phyloP scores from a whole-genome alignment of 2,888 invertebrate genomes.

The Melipona bicolor region DNA sequence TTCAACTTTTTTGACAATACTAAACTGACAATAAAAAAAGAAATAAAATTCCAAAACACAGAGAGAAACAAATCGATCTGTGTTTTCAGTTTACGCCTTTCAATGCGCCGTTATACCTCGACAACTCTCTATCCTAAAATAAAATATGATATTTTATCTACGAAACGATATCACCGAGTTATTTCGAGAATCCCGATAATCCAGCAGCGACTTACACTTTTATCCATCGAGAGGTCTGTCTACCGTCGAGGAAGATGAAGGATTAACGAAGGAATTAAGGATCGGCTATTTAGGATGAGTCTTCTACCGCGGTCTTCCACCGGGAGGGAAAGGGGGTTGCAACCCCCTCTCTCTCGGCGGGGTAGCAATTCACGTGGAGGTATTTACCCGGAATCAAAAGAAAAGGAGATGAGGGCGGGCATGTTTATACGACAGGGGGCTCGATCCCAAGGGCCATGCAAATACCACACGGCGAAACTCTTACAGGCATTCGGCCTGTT shows the following conservation, averaged over 20 bases:
- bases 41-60: no score
- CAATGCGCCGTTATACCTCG: no score
- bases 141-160: no score
- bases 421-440: conserved; percentile 58
- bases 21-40: no score
- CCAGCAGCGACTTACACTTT: not conserved
- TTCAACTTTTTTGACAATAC: no score
- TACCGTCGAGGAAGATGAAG: conserved; percentile 15
- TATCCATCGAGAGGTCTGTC: not conserved
- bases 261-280: conserved; percentile 61
- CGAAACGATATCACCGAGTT: not conserved
- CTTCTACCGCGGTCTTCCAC: conserved; percentile 8
- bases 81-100: no score
- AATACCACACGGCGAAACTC: conserved; percentile 59
- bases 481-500: conserved; percentile 48
- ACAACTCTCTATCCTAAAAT: no score
- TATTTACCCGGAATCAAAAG: conserved; percentile 61
- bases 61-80: no score
- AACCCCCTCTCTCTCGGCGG: not conserved
- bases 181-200: conserved; percentile 5
- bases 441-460: conserved; percentile 61
- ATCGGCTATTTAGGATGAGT: conserved; percentile 29
- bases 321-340: not conserved
- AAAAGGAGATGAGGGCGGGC: conserved; percentile 55
- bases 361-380: conserved; percentile 51